Conservation (phyloP, 1,140 invertebrate genomes). For the Ceratina japonica region DNA sequence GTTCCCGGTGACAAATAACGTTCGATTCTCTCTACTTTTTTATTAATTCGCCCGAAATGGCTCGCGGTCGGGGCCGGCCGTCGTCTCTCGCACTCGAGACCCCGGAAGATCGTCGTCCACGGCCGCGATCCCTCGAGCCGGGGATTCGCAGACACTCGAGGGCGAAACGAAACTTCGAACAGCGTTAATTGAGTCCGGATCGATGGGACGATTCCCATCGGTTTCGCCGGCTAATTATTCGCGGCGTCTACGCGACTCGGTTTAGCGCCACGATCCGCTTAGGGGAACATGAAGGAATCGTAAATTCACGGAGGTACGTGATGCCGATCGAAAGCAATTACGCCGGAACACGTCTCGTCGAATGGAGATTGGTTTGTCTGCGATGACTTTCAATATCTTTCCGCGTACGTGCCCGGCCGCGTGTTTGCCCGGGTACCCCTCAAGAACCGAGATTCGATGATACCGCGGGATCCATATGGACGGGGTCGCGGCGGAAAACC, state of each 20-base stretch:
- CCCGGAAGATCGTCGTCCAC: not conserved
- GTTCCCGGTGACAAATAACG: constrained; percentile 37
- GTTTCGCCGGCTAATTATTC: constrained; percentile 20
- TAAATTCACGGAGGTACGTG: constrained; percentile 51
- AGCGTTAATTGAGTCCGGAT: not conserved
- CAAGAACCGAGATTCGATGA: not conserved
- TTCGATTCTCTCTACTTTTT: constrained; percentile 37
- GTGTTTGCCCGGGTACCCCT: constrained; percentile 8
- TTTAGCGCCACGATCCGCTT: constrained; percentile 16
- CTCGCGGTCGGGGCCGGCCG: too few species aligned
- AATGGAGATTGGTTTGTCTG: constrained; percentile 58
- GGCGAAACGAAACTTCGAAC: constrained; percentile 6
- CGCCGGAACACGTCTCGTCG: constrained; percentile 53
- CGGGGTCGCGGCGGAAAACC: not conserved
- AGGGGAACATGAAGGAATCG: constrained; percentile 53
- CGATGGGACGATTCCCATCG: not conserved
- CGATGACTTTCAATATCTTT: constrained; percentile 59
- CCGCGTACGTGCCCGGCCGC: constrained; percentile 9
- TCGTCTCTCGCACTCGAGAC: too few species aligned
- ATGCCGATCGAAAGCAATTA: constrained; percentile 61
- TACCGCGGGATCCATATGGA: not conserved
- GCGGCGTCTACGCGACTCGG: constrained; percentile 1
- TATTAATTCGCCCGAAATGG: constrained; percentile 29
- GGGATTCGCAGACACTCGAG: not conserved
- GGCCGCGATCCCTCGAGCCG: too few species aligned